Evolutionary conservation across 2,888 invertebrate genomes (phyloP).

Genomic region (Thalpophila matura): DNA sequence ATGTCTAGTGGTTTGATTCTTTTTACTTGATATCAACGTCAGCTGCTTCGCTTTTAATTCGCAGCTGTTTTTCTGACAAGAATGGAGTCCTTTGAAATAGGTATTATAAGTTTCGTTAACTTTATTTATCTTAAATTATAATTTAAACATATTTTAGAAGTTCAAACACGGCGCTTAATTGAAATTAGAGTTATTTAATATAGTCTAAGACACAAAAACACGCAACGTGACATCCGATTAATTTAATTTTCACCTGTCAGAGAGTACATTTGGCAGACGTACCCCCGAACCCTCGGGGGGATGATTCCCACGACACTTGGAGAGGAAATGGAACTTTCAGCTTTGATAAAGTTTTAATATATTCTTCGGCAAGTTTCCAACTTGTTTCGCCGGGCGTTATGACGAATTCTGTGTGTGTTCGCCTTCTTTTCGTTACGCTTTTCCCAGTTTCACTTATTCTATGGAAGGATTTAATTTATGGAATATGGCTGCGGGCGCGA

Average conservation of each 20-base stretch:
- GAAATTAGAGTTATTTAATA: conserved; percentile 53
- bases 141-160: conserved; percentile 45
- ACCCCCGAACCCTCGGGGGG: conserved; percentile 58
- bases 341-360: conserved; percentile 91
- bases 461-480: conserved; percentile 73
- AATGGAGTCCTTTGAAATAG: conserved; percentile 17
- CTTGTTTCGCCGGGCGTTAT: conserved; percentile 82
- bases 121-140: conserved; percentile 48
- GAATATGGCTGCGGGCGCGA: conserved; percentile 60
- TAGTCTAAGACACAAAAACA: conserved; percentile 54
- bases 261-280: conserved; percentile 50
- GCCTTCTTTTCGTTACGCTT: conserved; percentile 68
- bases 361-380: conserved; percentile 87
- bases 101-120: conserved; percentile 34
- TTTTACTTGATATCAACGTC: conserved; percentile 3
- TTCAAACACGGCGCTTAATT: conserved; percentile 50
- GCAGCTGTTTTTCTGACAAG: not conserved
- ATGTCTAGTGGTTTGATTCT: conserved; percentile 5
- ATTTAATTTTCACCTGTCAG: conserved; percentile 71
- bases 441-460: conserved; percentile 68
- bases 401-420: conserved; percentile 77
- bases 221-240: conserved; percentile 65
- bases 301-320: conserved; percentile 71
- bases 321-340: conserved; percentile 86
- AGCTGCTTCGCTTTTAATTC: not conserved